Conservation (phyloP, 2,113 vertebrate species). For the human (Homo sapiens) region GRCh38 chr12:104607501-104608000, state of each 20-base stretch:
- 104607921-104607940: too few relatives aligned
- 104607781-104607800: not conserved
- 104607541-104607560: not conserved
- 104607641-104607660: accelerated
- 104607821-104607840: not conserved
- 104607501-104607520: not conserved
- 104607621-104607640: not conserved
- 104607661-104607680: accelerated
- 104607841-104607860: not conserved
- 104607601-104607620: not conserved
- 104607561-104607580: not conserved
- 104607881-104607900: not conserved
- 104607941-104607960: not conserved
- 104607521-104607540: not conserved
- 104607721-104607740: not conserved
- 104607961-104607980: not conserved
- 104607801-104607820: not conserved
- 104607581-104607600: accelerated
- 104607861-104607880: not conserved
- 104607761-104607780: accelerated
- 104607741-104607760: not conserved
- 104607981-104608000: not conserved
- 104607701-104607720: not conserved
- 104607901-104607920: not conserved
- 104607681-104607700: not conserved